Evolutionary conservation across 2,113 vertebrate species (phyloP).

Genomic region (Eira barbara): DNA sequence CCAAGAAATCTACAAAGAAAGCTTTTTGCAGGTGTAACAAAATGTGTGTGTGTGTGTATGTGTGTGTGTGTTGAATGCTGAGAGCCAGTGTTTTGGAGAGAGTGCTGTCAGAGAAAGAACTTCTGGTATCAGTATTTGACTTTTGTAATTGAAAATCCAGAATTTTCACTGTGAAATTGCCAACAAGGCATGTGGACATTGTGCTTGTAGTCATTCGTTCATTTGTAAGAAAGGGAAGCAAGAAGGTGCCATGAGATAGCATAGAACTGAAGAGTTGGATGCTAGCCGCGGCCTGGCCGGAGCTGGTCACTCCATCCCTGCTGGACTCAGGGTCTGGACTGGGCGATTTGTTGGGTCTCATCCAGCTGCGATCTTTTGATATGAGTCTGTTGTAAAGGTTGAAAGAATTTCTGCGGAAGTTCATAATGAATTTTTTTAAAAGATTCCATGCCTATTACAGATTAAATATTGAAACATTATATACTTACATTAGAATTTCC

Average conservation of each 20-base stretch:
- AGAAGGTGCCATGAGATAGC: background rate
- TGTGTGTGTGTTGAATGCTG: background rate
- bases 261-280: background rate
- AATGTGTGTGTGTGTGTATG: background rate
- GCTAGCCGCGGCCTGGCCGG: background rate
- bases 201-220: background rate
- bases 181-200: background rate
- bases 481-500: background rate
- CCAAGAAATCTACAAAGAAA: background rate
- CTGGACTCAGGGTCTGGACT: background rate
- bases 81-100: background rate
- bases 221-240: background rate
- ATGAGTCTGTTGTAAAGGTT: background rate
- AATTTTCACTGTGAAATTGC: background rate
- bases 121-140: background rate
- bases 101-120: background rate
- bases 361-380: background rate
- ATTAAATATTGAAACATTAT: background rate
- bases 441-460: background rate
- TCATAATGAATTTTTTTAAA: background rate
- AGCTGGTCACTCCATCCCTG: background rate
- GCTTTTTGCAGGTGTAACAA: background rate
- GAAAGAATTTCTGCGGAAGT: constrained; percentile 1
- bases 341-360: background rate
- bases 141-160: background rate